Percentiles rank a stretch among this genome's conserved stretches.
Conservation (phyloP, 1,140 invertebrate species). For the Micrasema longulum region DNA sequence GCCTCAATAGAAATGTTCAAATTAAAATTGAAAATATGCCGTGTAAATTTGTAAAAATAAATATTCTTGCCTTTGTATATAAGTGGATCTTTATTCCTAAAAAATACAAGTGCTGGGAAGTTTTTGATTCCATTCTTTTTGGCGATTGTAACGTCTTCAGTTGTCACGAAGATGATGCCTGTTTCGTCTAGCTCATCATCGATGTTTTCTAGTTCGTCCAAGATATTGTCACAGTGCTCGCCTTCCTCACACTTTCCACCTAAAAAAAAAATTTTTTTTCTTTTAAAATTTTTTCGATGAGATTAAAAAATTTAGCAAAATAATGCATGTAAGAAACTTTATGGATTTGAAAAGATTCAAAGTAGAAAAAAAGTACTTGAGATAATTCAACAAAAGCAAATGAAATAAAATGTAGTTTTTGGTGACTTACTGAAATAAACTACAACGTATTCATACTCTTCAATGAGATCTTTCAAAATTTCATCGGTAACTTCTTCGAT, state of each 20-base stretch:
- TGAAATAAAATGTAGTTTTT: slow-evolving; percentile 1
- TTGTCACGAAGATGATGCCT: slow-evolving; percentile 94
- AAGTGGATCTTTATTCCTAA: slow-evolving; percentile 89
- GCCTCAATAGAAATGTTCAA: too few relatives aligned
- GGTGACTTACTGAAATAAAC: slow-evolving; percentile 88
- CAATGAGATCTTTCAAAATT: slow-evolving; percentile 87
- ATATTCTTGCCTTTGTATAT: slow-evolving; percentile 74
- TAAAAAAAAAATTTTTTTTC: slow-evolving; percentile 56
- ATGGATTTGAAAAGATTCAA: too few relatives aligned
- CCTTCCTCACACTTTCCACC: slow-evolving; percentile 89
- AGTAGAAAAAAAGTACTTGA: too few relatives aligned
- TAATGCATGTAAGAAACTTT: too few relatives aligned
- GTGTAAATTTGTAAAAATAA: too few relatives aligned
- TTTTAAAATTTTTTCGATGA: neutral
- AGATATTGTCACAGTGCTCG: slow-evolving; percentile 85
- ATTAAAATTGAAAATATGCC: too few relatives aligned
- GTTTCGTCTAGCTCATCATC: slow-evolving; percentile 94
- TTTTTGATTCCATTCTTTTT: slow-evolving; percentile 88
- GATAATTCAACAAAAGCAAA: too few relatives aligned
- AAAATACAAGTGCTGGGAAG: slow-evolving; percentile 90
- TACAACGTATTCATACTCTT: slow-evolving; percentile 93
- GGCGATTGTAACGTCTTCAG: slow-evolving; percentile 83
- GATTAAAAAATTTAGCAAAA: neutral
- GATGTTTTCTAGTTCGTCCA: slow-evolving; percentile 90
- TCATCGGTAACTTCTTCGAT: slow-evolving; percentile 96